Evolutionary conservation across 2,888 invertebrate genomes (phyloP).

Genomic region (Liposcelis brunnea): DNA sequence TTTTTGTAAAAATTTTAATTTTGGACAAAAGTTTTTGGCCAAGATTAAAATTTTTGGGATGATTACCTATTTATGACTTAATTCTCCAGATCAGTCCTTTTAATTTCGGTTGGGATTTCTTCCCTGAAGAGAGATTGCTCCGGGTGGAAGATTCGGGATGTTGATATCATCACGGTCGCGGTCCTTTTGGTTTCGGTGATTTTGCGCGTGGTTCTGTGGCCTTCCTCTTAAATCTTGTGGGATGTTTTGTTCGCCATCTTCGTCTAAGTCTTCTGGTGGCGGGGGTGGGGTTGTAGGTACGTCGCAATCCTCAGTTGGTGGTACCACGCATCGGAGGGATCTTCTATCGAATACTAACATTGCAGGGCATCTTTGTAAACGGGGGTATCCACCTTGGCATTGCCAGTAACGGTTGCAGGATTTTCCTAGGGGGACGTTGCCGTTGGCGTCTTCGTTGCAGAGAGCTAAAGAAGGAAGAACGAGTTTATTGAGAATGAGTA

Average conservation of each 20-base stretch:
- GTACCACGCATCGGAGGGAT: conserved; percentile 69
- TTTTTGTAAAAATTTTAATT: too few species aligned
- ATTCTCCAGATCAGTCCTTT: conserved; percentile 15
- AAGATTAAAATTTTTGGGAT: too few species aligned
- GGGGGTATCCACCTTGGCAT: conserved; percentile 83
- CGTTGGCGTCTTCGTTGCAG: conserved; percentile 80
- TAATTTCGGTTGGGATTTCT: conserved; percentile 23
- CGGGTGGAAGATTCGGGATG: conserved; percentile 22
- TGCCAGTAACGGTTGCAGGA: conserved; percentile 91
- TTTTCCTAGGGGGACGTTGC: conserved; percentile 78
- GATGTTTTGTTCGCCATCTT: conserved; percentile 19
- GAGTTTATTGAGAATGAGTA: too few species aligned
- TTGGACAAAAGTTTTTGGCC: too few species aligned
- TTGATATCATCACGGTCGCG: conserved; percentile 12
- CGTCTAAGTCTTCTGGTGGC: conserved; percentile 34
- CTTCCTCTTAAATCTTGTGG: conserved; percentile 14
- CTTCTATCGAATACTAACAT: conserved; percentile 77
- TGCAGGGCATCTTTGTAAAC: conserved; percentile 75
- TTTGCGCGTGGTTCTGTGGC: conserved; percentile 13
- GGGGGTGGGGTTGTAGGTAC: conserved; percentile 58
- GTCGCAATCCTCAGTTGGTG: conserved; percentile 80
- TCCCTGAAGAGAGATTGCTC: conserved; percentile 24
- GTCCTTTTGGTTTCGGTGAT: conserved; percentile 16
- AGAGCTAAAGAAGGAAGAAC: conserved; percentile 39
- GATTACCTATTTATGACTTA: too few species aligned